Evolutionary conservation across 2,797 vertebrate genomes (phyloP).

Genomic region (Halcyon smyrnensis): DNA sequence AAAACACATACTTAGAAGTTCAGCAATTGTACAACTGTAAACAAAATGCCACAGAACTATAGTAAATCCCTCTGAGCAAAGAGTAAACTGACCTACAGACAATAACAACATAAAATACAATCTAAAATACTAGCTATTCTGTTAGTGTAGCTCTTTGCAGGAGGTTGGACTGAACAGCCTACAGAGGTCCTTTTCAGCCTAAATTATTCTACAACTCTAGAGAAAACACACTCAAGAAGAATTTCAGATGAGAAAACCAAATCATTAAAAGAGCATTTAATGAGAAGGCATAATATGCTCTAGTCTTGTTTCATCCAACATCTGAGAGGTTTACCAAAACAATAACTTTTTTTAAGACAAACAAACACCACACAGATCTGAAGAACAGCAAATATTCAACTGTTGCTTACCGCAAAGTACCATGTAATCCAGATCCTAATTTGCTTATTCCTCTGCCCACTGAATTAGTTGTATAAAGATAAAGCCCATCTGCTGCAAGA

Average conservation of each 20-base stretch:
- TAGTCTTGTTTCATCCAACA: background rate
- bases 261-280: background rate
- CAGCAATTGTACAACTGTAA: background rate
- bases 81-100: background rate
- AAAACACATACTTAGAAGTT: conserved; percentile 1
- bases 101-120: background rate
- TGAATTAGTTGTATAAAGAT: conserved; percentile 97
- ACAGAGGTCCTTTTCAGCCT: background rate
- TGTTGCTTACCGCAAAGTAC: conserved; percentile 91
- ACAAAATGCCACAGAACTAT: background rate
- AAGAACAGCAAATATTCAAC: background rate
- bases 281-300: background rate
- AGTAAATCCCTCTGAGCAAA: background rate
- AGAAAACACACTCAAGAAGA: background rate
- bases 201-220: background rate
- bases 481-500: conserved; percentile 94
- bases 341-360: background rate
- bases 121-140: background rate
- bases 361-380: background rate
- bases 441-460: conserved; percentile 98
- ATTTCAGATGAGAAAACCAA: background rate
- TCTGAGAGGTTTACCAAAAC: background rate
- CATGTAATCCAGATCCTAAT: conserved; percentile 96
- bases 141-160: background rate
- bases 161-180: background rate